These are phyloP conservation scores for Drosophila formosana DNA, from an alignment of 2,888 invertebrate species.

Conservation along the genomic window DNA sequence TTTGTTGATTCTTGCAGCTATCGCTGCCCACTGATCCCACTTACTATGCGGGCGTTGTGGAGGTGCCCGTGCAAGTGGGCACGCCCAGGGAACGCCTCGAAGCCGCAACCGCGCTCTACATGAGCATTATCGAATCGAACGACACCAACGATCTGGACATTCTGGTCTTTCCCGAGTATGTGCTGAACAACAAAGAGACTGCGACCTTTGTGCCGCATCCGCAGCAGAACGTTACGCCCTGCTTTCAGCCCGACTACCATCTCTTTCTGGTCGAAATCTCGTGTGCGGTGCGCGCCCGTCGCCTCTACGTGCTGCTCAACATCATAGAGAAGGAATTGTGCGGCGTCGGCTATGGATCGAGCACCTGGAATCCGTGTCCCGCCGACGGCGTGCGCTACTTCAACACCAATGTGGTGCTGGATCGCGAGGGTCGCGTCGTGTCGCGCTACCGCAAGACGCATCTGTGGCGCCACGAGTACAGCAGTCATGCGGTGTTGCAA, in stretches of 20 bases:
- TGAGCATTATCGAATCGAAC: conserved; percentile 73
- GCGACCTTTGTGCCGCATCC: conserved; percentile 83
- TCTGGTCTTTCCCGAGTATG: conserved; percentile 91
- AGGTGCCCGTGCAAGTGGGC: conserved; percentile 85
- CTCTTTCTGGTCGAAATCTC: conserved; percentile 85
- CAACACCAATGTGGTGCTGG: conserved; percentile 92
- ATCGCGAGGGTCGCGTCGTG: conserved; percentile 90
- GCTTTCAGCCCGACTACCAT: conserved; percentile 68
- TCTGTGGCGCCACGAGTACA: conserved; percentile 85
- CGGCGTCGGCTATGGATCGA: conserved; percentile 42
- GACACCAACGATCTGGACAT: conserved; percentile 87
- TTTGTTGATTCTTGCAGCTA: conserved; percentile 26
- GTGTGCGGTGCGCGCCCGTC: conserved; percentile 86
- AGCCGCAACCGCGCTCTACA: background rate
- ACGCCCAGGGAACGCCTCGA: conserved; percentile 42
- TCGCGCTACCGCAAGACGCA: conserved; percentile 85
- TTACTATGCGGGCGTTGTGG: conserved; percentile 88
- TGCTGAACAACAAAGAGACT: conserved; percentile 77
- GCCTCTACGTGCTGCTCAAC: conserved; percentile 86
- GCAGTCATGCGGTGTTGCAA: conserved; percentile 85
- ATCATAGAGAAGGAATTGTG: conserved; percentile 88
- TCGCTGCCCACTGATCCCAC: conserved; percentile 83
- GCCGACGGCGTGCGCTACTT: conserved; percentile 85
- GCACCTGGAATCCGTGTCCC: conserved; percentile 59
- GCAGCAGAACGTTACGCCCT: conserved; percentile 78